Conservation (phyloP, 2,113 vertebrate genomes). For the Gobius niger region DNA sequence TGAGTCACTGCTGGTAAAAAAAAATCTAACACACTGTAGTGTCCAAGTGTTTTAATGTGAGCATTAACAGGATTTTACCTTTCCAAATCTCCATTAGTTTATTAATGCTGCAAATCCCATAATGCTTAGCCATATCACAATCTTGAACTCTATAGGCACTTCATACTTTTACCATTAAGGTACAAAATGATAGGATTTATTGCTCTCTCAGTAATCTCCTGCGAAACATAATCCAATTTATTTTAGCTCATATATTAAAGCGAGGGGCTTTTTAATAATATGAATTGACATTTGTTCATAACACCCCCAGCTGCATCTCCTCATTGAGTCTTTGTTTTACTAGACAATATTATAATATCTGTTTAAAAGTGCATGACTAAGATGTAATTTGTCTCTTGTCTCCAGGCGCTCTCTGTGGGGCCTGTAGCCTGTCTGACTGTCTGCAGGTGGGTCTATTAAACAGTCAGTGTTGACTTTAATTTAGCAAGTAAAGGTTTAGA, state of each 20-base stretch:
- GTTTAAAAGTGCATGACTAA: constrained; percentile 22
- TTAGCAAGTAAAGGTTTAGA: constrained; percentile 13
- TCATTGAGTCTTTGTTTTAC: constrained; percentile 24
- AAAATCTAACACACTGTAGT: too few species aligned
- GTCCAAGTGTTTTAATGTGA: too few species aligned
- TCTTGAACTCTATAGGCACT: too few species aligned
- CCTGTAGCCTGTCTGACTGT: constrained; percentile 38
- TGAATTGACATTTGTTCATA: background rate
- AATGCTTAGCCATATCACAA: too few species aligned
- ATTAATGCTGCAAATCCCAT: too few species aligned
- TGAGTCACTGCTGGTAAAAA: too few species aligned
- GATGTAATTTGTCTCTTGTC: constrained; percentile 22
- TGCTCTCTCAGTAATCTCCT: background rate
- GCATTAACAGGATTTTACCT: too few species aligned
- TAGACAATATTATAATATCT: constrained; percentile 29
- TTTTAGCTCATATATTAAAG: background rate
- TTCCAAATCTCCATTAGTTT: too few species aligned
- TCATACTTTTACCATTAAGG: too few species aligned
- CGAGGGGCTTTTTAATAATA: background rate
- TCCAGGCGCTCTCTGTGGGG: constrained; percentile 24
- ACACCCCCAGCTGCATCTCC: background rate
- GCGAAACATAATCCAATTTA: background rate
- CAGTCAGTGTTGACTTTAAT: constrained; percentile 37
- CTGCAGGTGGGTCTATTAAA: constrained; percentile 44
- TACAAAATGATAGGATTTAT: too few species aligned